Evolutionary conservation across 2,797 vertebrate genomes (phyloP).

Genomic region (Enteromius fasciolatus): DNA sequence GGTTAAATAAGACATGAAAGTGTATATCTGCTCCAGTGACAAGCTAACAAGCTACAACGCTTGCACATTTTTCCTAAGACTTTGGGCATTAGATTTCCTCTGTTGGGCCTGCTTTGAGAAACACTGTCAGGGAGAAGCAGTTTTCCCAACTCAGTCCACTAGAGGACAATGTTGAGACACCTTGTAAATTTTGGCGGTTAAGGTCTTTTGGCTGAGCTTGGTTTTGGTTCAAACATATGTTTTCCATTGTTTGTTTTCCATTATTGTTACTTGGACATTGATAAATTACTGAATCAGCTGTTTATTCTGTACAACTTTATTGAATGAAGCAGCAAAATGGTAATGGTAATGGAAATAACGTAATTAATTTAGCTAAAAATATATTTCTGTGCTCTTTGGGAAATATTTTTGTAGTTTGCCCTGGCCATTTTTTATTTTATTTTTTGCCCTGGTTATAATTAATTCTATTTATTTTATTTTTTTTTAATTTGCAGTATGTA

Average conservation of each 20-base stretch:
- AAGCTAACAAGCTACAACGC: not conserved
- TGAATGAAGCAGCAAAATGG: not conserved
- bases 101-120: not conserved
- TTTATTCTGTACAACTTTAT: not conserved
- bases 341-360: too few relatives aligned
- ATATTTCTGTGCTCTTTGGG: not conserved
- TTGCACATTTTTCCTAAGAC: not conserved
- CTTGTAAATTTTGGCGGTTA: not conserved
- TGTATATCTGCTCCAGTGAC: not conserved
- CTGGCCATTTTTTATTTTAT: not conserved
- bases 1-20: not conserved
- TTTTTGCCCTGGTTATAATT: not conserved
- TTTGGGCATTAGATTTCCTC: not conserved
- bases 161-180: slow-evolving; percentile 35
- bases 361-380: not conserved
- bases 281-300: not conserved
- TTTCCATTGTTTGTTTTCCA: slow-evolving; percentile 5
- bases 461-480: not conserved
- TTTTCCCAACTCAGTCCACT: not conserved
- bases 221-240: not conserved
- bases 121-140: not conserved
- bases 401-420: not conserved
- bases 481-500: not conserved
- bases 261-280: not conserved
- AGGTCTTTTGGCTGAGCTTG: slow-evolving; percentile 6